These are phyloP conservation scores for Falco concolor DNA, from an alignment of 2,797 vertebrate species.

Conservation along the genomic window DNA sequence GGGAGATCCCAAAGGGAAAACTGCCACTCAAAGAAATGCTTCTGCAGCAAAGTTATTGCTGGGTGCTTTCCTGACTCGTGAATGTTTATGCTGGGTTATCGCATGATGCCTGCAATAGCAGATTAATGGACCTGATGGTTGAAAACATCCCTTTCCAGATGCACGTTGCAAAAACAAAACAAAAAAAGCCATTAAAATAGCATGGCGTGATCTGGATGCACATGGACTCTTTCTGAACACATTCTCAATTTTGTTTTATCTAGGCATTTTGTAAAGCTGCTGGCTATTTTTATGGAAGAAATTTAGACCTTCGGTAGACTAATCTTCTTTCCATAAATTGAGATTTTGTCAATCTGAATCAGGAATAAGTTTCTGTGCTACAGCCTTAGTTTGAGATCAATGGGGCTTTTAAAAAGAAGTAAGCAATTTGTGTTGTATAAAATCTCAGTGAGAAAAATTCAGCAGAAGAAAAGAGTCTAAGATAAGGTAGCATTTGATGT, in stretches of 20 bases:
- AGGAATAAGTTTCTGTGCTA: neutral
- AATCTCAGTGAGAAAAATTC: neutral
- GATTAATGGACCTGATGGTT: neutral
- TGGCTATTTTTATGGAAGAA: neutral
- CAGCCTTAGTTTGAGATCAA: neutral
- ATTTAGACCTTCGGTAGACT: neutral
- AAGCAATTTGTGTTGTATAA: neutral
- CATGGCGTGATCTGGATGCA: neutral
- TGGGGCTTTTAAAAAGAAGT: neutral
- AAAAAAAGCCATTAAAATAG: neutral
- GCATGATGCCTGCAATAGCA: neutral
- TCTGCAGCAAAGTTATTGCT: neutral
- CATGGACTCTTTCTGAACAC: neutral
- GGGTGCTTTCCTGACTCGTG: neutral
- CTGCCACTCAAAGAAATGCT: neutral
- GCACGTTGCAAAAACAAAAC: neutral
- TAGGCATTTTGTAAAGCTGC: neutral
- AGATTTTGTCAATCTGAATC: neutral
- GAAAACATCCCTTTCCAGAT: neutral
- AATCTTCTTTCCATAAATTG: neutral
- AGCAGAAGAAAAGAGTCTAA: neutral
- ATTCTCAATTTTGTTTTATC: neutral
- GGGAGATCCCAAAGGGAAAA: neutral
- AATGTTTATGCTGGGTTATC: neutral
- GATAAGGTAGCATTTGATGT: neutral